phyloP scores from a whole-genome alignment of 1,140 invertebrate genomes.

The Macrosteles quadrilineatus region DNA sequence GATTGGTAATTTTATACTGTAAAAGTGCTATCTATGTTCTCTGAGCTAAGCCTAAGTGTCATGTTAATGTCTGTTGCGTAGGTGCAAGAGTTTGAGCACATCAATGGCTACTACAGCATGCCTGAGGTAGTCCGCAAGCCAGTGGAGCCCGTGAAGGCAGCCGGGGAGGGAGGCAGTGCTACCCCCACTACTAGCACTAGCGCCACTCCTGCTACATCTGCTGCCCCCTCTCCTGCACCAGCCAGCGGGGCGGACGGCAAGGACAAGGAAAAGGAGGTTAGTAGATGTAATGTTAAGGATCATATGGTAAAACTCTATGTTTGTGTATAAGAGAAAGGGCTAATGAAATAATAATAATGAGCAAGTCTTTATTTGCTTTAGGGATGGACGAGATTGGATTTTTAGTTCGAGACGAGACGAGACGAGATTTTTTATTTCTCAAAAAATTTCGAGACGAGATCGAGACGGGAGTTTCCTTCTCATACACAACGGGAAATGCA shows the following conservation, averaged over 20 bases:
- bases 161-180: slow-evolving; percentile 55
- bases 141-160: slow-evolving; percentile 49
- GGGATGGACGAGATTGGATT: no score
- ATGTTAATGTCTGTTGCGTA: no score
- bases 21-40: no score
- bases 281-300: neutral
- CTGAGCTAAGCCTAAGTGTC: no score
- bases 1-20: no score
- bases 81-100: slow-evolving; percentile 97
- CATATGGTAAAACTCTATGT: neutral
- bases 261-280: slow-evolving; percentile 51
- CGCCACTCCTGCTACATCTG: slow-evolving; percentile 65
- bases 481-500: no score
- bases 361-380: neutral
- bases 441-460: no score
- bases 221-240: slow-evolving; percentile 66
- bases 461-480: no score
- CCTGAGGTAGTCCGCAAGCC: slow-evolving; percentile 86
- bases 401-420: no score
- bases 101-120: slow-evolving; percentile 98
- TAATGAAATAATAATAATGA: neutral
- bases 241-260: slow-evolving; percentile 55
- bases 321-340: neutral
- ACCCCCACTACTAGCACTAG: slow-evolving; percentile 63
- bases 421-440: no score